These are phyloP conservation scores for Drosophila mayri DNA, from an alignment of 1,140 invertebrate species.

Conservation along the genomic window DNA sequence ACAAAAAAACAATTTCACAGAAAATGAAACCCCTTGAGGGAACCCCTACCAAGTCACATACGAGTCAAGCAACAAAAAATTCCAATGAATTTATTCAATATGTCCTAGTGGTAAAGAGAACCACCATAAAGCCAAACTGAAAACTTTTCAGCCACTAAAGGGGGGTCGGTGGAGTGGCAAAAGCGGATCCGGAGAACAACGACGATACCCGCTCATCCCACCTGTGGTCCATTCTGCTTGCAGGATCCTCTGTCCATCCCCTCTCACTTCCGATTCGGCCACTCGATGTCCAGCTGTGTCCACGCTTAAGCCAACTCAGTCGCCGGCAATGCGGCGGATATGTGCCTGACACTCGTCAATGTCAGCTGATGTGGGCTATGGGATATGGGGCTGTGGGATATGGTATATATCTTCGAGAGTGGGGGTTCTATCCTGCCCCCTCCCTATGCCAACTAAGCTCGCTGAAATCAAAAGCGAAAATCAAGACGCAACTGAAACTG, in stretches of 20 bases:
- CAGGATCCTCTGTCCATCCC: slow-evolving; percentile 5
- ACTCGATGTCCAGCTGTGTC: slow-evolving; percentile 52
- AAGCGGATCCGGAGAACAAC: background rate
- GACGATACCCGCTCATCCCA: slow-evolving; percentile 7
- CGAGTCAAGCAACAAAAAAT: background rate
- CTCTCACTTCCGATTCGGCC: slow-evolving; percentile 30
- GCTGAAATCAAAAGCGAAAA: slow-evolving; percentile 48
- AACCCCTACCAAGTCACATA: slow-evolving; percentile 16
- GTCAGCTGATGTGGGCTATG: slow-evolving; percentile 41
- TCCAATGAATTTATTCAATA: slow-evolving; percentile 15
- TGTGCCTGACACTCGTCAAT: slow-evolving; percentile 54
- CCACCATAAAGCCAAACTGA: slow-evolving; percentile 14
- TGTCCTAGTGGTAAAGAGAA: slow-evolving; percentile 1
- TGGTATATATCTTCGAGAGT: background rate
- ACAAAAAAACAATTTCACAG: slow-evolving; percentile 7
- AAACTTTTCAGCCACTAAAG: slow-evolving; percentile 43
- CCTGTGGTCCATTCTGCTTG: slow-evolving; percentile 24
- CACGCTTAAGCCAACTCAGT: slow-evolving; percentile 50
- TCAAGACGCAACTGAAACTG: slow-evolving; percentile 52
- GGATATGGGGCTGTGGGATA: slow-evolving; percentile 6
- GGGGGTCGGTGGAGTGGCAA: background rate
- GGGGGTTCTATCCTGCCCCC: background rate
- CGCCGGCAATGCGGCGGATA: slow-evolving; percentile 46
- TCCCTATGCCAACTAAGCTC: slow-evolving; percentile 6
- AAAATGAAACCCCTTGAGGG: slow-evolving; percentile 3